Percentiles rank a stretch among this genome's conserved stretches.
These are phyloP conservation scores for Mus musculus DNA, from an alignment of 2,113 vertebrate genomes.

Conservation along the genomic window GRCm39 chr3:155711001-155711500, in stretches of 20 bases:
- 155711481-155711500: constrained; percentile 66
- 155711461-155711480: constrained; percentile 56
- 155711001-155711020: not conserved
- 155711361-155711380: not conserved
- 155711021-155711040: not conserved
- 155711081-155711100: not conserved
- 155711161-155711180: constrained; percentile 24
- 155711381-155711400: constrained; percentile 47
- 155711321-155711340: not conserved
- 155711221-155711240: not conserved
- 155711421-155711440: constrained; percentile 57
- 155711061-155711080: not conserved
- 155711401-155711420: constrained; percentile 18
- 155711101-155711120: too few relatives aligned
- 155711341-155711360: constrained; percentile 54
- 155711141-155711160: too few relatives aligned
- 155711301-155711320: not conserved
- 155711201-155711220: not conserved
- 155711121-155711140: too few relatives aligned
- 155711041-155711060: not conserved
- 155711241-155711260: not conserved
- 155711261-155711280: constrained; percentile 16
- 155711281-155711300: not conserved
- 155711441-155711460: constrained; percentile 42
- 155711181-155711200: constrained; percentile 11